phyloP scores from a whole-genome alignment of 2,113 vertebrate genomes.

The Serinus canaria region DNA sequence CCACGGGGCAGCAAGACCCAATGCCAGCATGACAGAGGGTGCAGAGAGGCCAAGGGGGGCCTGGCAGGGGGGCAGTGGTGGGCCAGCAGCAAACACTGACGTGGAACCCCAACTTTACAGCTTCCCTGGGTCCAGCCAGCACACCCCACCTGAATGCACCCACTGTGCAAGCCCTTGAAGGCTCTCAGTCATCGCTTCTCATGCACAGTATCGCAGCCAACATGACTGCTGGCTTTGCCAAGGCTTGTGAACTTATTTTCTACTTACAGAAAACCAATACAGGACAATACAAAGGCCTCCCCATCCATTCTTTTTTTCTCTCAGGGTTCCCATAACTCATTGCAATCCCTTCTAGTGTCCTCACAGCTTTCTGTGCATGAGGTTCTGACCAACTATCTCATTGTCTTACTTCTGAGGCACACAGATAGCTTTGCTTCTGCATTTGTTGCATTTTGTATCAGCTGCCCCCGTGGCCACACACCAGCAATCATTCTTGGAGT shows the following conservation, averaged over 20 bases:
- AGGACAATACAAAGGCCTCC: not conserved
- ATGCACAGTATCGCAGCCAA: rapidly evolving
- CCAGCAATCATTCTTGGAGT: not conserved
- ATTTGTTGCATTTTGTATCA: not conserved
- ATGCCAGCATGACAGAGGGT: rapidly evolving
- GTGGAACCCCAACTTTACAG: not conserved
- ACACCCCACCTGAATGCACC: not conserved
- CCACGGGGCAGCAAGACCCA: not conserved
- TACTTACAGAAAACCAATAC: not conserved
- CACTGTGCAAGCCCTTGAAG: not conserved
- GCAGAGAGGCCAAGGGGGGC: not conserved
- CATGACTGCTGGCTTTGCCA: not conserved
- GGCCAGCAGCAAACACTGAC: not conserved
- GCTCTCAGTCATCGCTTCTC: not conserved
- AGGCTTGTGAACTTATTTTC: not conserved
- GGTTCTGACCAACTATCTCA: not conserved
- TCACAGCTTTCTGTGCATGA: not conserved
- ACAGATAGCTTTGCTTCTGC: not conserved
- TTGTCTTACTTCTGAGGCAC: not conserved
- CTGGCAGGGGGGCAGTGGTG: rapidly evolving
- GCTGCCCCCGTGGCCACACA: not conserved
- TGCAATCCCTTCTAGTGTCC: not conserved
- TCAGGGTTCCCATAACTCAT: not conserved
- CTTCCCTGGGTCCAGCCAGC: not conserved
- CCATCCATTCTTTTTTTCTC: not conserved